These are phyloP conservation scores for Ectemnius cavifrons DNA, from an alignment of 2,888 invertebrate genomes.

Conservation along the genomic window DNA sequence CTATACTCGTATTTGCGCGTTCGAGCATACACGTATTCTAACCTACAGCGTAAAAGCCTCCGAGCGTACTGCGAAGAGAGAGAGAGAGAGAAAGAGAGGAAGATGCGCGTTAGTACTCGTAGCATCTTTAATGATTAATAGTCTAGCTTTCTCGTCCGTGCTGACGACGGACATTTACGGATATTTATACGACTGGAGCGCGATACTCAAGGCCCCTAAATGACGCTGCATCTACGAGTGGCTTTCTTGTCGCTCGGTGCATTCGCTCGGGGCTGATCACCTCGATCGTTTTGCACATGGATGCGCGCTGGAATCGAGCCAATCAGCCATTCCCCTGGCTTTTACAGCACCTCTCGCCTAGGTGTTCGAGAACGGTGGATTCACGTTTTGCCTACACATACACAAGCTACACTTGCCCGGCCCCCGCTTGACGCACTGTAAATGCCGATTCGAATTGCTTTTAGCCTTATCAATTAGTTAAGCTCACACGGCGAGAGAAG, in stretches of 20 bases:
- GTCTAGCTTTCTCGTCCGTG: conserved; percentile 57
- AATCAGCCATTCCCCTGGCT: conserved; percentile 52
- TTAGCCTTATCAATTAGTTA: too few relatives aligned
- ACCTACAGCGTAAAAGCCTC: too few relatives aligned
- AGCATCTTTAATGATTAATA: conserved; percentile 75
- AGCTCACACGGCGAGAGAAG: too few relatives aligned
- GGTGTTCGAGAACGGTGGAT: too few relatives aligned
- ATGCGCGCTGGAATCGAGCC: conserved; percentile 47
- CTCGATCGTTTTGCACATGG: conserved; percentile 19
- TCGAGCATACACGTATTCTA: too few relatives aligned
- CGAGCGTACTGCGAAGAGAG: too few relatives aligned
- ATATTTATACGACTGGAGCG: conserved; percentile 69
- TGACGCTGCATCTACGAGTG: conserved; percentile 54
- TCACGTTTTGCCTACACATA: too few relatives aligned
- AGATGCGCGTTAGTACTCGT: conserved; percentile 34
- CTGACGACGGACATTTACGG: conserved; percentile 69
- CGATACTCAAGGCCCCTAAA: conserved; percentile 49
- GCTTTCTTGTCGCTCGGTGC: conserved; percentile 25
- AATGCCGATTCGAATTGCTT: too few relatives aligned
- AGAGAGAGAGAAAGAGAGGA: background rate
- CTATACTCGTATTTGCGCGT: background rate
- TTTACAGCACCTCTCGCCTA: conserved; percentile 23
- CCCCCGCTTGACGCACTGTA: too few relatives aligned
- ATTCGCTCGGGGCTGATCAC: conserved; percentile 12
- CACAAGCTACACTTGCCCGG: too few relatives aligned